Conservation (phyloP, 2,797 vertebrate species). For the Notoglanidium macrostoma region DNA sequence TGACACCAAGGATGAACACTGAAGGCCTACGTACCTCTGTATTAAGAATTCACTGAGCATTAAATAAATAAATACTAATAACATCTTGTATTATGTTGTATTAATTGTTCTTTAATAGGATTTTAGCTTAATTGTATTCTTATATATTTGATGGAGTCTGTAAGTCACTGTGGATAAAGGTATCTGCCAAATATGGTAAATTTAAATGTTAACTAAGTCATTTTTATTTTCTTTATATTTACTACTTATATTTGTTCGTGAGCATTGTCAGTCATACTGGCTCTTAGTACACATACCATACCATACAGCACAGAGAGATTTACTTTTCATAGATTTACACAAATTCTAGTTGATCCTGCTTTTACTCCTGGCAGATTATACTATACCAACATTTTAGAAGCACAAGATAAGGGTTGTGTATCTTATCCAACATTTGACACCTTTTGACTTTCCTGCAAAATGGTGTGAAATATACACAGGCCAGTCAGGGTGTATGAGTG, state of each 20-base stretch:
- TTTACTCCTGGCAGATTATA: not conserved
- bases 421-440: not conserved
- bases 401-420: not conserved
- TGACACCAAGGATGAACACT: not conserved
- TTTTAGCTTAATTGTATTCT: not conserved
- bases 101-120: not conserved
- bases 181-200: not conserved
- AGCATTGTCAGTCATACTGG: not conserved
- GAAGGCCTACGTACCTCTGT: not conserved
- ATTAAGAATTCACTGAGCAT: not conserved
- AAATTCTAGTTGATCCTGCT: not conserved
- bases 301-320: not conserved
- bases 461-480: not conserved
- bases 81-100: not conserved
- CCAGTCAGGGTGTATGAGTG: not conserved
- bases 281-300: not conserved
- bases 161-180: not conserved
- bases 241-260: not conserved
- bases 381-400: not conserved
- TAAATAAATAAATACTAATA: not conserved
- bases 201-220: not conserved
- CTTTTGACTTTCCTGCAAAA: not conserved
- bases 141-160: not conserved
- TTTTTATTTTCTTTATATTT: not conserved
- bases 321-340: not conserved